Percentiles rank a stretch among this genome's conserved stretches.
These are phyloP conservation scores for Hydrolagus colliei DNA, from an alignment of 2,797 vertebrate genomes.

Conservation along the genomic window DNA sequence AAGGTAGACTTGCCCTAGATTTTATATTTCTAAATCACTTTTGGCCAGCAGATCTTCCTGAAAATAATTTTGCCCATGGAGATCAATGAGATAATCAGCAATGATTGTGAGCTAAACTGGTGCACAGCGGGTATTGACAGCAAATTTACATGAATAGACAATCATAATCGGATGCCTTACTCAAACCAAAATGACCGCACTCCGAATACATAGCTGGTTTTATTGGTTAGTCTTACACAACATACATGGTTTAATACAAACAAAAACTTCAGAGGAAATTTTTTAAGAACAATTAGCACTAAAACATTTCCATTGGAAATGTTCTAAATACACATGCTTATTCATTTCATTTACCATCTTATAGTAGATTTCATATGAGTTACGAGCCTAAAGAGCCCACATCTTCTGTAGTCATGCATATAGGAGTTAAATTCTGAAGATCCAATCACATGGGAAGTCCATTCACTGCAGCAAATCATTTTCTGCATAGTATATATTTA, in stretches of 20 bases:
- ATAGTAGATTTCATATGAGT: constrained; percentile 62
- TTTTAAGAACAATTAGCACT: constrained; percentile 47
- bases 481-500: constrained; percentile 46
- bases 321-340: constrained; percentile 47
- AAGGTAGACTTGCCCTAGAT: too few species aligned
- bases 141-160: too few species aligned
- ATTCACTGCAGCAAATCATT: constrained; percentile 56
- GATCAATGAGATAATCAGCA: too few species aligned
- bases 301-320: constrained; percentile 71
- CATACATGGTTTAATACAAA: constrained; percentile 57
- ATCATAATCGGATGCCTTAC: not conserved
- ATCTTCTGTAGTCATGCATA: constrained; percentile 53
- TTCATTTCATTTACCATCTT: constrained; percentile 52
- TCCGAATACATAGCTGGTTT: constrained; percentile 39
- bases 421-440: constrained; percentile 45
- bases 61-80: too few species aligned
- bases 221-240: constrained; percentile 55
- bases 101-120: too few species aligned
- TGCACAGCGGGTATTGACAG: too few species aligned
- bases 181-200: not conserved
- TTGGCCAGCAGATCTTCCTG: too few species aligned
- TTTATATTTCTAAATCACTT: too few species aligned
- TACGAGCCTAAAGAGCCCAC: constrained; percentile 52
- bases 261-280: constrained; percentile 53
- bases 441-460: constrained; percentile 56